phyloP scores from a whole-genome alignment of 1,140 invertebrate genomes.

The Drosophila ananassae region DNA sequence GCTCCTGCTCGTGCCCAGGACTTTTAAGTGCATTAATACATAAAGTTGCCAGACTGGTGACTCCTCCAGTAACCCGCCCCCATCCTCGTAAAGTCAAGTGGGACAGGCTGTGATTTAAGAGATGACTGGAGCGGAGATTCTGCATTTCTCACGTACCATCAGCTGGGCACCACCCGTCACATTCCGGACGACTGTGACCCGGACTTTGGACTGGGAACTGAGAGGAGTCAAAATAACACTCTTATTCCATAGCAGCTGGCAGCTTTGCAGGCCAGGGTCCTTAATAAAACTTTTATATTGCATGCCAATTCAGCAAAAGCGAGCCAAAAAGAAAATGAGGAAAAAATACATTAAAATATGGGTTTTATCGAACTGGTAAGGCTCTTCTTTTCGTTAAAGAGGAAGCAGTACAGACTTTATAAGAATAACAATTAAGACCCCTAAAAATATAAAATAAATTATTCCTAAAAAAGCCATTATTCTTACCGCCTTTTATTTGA shows the following conservation, averaged over 20 bases:
- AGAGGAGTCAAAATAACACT: constrained; percentile 26
- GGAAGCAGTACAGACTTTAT: no score
- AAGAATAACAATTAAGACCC: no score
- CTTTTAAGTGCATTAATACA: constrained; percentile 72
- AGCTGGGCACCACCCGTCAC: constrained; percentile 43
- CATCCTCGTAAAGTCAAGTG: constrained; percentile 60
- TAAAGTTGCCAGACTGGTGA: constrained; percentile 31
- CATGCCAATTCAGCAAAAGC: constrained; percentile 47
- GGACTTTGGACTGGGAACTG: neutral
- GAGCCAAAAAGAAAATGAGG: neutral
- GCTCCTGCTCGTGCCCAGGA: constrained; percentile 24
- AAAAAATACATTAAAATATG: neutral
- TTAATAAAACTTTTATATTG: constrained; percentile 64
- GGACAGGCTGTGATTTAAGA: constrained; percentile 55
- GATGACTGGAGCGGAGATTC: constrained; percentile 23
- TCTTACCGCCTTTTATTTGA: neutral
- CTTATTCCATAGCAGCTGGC: constrained; percentile 45
- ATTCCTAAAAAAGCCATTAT: neutral
- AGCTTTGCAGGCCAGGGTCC: constrained; percentile 56
- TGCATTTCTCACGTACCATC: constrained; percentile 48
- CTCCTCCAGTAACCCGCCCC: neutral
- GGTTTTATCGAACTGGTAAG: neutral
- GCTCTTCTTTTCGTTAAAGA: neutral
- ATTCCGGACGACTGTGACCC: constrained; percentile 19
- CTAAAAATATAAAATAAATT: neutral